These are phyloP conservation scores for Nemotelus pantherinus DNA, from an alignment of 2,888 invertebrate genomes.

Conservation along the genomic window DNA sequence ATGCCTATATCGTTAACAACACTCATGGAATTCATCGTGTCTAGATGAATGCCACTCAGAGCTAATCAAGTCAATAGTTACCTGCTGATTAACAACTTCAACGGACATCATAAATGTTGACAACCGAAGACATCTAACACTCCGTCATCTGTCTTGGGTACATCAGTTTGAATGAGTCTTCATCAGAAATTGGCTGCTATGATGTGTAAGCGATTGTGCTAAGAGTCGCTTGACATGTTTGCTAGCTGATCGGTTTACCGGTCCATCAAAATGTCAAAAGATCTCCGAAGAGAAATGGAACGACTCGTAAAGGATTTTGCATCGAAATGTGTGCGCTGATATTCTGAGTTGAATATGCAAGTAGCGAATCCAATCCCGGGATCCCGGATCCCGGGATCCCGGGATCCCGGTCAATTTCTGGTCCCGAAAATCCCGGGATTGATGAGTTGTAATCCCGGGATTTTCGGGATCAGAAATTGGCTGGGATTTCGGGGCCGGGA, in stretches of 20 bases:
- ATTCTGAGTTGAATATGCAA: too few species aligned
- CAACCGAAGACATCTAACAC: slow-evolving; percentile 48
- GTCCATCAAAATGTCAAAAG: slow-evolving; percentile 37
- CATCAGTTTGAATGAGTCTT: slow-evolving; percentile 8
- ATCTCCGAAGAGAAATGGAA: slow-evolving; percentile 10
- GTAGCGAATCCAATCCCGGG: too few species aligned
- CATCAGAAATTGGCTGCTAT: neutral
- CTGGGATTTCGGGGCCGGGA: too few species aligned
- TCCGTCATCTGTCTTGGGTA: slow-evolving; percentile 18
- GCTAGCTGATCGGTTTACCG: neutral
- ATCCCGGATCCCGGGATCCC: too few species aligned
- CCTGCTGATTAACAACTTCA: slow-evolving; percentile 40
- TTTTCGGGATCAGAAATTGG: too few species aligned
- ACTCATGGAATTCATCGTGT: neutral
- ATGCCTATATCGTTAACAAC: too few species aligned
- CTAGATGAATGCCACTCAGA: slow-evolving; percentile 15
- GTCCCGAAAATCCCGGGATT: too few species aligned
- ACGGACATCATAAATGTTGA: slow-evolving; percentile 45
- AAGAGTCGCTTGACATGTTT: neutral
- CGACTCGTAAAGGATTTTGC: too few species aligned
- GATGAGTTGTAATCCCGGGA: too few species aligned
- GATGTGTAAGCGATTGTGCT: neutral
- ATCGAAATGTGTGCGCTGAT: too few species aligned
- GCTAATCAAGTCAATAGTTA: slow-evolving; percentile 42
- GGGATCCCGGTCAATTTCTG: too few species aligned